Percentiles rank a stretch among this genome's conserved stretches.
These are phyloP conservation scores for Valencia hispanica DNA, from an alignment of 2,797 vertebrate genomes.

Conservation along the genomic window DNA sequence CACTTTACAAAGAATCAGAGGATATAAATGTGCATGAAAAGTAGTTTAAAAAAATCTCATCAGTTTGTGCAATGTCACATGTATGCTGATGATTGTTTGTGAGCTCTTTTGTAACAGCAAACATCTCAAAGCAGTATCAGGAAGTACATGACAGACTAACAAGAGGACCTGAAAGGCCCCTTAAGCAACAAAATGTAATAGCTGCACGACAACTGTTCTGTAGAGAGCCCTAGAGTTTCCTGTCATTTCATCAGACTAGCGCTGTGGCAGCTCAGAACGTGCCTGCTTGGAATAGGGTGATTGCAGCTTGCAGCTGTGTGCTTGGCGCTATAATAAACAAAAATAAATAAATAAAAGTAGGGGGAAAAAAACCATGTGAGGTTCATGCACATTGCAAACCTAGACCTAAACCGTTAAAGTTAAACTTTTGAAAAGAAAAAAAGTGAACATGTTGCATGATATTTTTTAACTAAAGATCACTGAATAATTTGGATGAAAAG, in stretches of 20 bases:
- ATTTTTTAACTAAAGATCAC: not conserved
- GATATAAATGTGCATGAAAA: constrained; percentile 21
- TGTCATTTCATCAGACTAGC: constrained; percentile 34
- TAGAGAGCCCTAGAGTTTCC: constrained; percentile 22
- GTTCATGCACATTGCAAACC: not conserved
- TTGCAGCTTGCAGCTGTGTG: constrained; percentile 31
- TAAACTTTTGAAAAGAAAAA: not conserved
- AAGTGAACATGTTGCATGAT: not conserved
- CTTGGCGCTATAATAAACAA: constrained; percentile 23
- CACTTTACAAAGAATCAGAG: constrained; percentile 16
- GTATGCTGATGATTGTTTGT: constrained; percentile 5
- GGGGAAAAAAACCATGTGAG: not conserved
- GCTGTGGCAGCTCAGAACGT: constrained; percentile 16
- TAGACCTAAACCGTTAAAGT: not conserved
- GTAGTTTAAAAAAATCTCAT: not conserved
- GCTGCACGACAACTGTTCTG: constrained; percentile 29
- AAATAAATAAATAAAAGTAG: constrained; percentile 16
- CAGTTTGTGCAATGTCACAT: not conserved
- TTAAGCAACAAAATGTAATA: constrained; percentile 36
- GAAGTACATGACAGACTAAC: constrained; percentile 24
- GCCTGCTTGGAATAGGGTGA: constrained; percentile 19
- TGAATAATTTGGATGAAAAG: not conserved
- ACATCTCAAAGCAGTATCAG: constrained; percentile 28
- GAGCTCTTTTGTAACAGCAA: constrained; percentile 12
- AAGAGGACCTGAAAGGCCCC: constrained; percentile 31